Base-by-base conservation (phyloP, 2,797 vertebrate species). In the Sebastes itinus region DNA sequence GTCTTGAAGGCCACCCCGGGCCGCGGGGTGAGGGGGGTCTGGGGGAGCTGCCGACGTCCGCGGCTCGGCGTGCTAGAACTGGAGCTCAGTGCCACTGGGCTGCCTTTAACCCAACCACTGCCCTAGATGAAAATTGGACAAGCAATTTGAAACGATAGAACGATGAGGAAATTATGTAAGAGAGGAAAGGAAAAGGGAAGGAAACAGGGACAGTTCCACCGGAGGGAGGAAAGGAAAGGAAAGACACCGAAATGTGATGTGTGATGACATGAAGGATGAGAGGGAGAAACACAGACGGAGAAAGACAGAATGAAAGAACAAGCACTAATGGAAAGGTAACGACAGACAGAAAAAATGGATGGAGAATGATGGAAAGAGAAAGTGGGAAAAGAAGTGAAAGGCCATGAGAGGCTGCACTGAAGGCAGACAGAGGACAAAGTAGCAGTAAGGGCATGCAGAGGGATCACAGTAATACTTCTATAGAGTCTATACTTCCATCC, bases 1-100 rank as follows among this genome's bases (percentile, higher is more conserved):
- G 98, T 99, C 96, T 97, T 98, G 96, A 97, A 99, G 85, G 97
- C 97, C 94, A 99, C 95, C 89, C 95, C 97, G 80, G 97, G 98
- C 20, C 97, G 97, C 5, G 97, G 97, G 77, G 97, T 98, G 86
- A 97, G 94, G 55, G 97, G 98, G 72, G 97, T 98, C 96, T 97
- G 98, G 75, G 98, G 98, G 84, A 99, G 97, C 96, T 98, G 98
- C 91, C 98, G 97, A 89, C 97, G 97, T 82, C 97, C 97, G 5
- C 96, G 96, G 93, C 96, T 97, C 2, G 98, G 96, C 78, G 96
- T 97, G 95, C 97, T 98, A 94, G 96, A 96, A 95, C 95, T 96
- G 92, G 97, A 98, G 94, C 95, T 97, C 88, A 96, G 94, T 94
- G 95, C 93, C 95, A 96, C 94, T 74, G 96, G 96, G 95, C 97